Conservation (phyloP, 1,140 invertebrate species). For the Dreissena rostriformis region DNA sequence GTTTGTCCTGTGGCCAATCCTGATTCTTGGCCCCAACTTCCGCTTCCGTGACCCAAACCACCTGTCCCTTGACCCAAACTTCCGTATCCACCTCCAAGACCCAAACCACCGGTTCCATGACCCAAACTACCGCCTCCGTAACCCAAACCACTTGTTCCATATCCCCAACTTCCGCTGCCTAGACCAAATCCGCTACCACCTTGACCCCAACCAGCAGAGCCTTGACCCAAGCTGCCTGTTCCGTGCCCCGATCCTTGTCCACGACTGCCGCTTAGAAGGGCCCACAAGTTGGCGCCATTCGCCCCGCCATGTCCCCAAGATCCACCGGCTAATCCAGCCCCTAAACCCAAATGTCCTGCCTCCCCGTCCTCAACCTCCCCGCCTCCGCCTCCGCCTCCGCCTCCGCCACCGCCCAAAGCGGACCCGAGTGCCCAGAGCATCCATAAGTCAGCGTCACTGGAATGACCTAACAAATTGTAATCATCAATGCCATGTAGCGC, state of each 20-base stretch:
- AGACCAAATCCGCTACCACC: slow-evolving; percentile 19
- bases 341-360: not conserved
- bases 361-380: slow-evolving; percentile 5
- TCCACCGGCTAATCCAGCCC: not conserved
- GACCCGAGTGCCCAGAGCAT: not conserved
- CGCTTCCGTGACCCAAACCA: not conserved
- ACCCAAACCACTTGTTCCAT: not conserved
- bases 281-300: not conserved
- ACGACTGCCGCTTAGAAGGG: not conserved
- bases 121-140: not conserved
- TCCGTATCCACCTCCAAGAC: not conserved
- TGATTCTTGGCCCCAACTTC: not conserved
- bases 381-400: not conserved
- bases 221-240: not conserved
- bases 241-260: not conserved
- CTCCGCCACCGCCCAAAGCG: not conserved
- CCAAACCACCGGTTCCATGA: not conserved
- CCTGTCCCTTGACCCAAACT: not conserved
- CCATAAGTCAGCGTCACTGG: not conserved
- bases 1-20: not conserved
- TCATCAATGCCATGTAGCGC: not conserved
- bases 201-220: not conserved
- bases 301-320: not conserved
- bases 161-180: not conserved
- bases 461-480: not conserved